Base-by-base conservation (phyloP, 2,797 vertebrate genomes). In the Oryzias dopingdopingensis region DNA sequence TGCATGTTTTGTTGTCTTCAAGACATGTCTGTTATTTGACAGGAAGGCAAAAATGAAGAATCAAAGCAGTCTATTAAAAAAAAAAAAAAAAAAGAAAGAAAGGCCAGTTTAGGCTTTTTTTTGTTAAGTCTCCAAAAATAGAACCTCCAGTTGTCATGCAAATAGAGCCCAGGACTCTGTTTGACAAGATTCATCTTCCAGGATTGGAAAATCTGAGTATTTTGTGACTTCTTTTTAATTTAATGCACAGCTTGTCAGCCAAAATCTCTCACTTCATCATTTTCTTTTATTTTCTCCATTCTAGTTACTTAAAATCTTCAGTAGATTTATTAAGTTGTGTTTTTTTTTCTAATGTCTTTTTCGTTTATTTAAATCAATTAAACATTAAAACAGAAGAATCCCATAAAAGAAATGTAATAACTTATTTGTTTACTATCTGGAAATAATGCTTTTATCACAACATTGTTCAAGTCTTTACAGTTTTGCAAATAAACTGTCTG, bases 41-140 rank as follows among this genome's bases (percentile, higher is more conserved):
- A 32, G 32, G 10, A 37, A 12, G 3, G 10, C 2, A 12, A 32
- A 37, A 37, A 13, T 37, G 32, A 37, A 10, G 2, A 37, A 37
- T 37, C 32, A 37, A 37, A 37, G 32, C 10, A 12, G 10, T 37
- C 32, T 37, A 12, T 37, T 13, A 13, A 37, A 22, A 37, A 10
- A 37, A 37, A 13, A 37, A n/a, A n/a, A n/a, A n/a, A n/a, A n/a
- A n/a, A n/a, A n/a, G n/a, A n/a, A n/a, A n/a, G n/a, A n/a, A 37
- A 37, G 32, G 12, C 2, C 32, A 13, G 10, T 4, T 37, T 13
- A 41, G 43, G 16, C 2, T 22, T 22, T 22, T 22, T 61, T 56
- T 57, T 16, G 56, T 29, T 66, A 50, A 18, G 4, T 56, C 23
- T 65, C 75, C 50, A 62, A 61, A 76, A 73, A 76, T 75, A 73